These are phyloP conservation scores for Ridgeia piscesae DNA, from an alignment of 1,140 invertebrate genomes.

Conservation along the genomic window DNA sequence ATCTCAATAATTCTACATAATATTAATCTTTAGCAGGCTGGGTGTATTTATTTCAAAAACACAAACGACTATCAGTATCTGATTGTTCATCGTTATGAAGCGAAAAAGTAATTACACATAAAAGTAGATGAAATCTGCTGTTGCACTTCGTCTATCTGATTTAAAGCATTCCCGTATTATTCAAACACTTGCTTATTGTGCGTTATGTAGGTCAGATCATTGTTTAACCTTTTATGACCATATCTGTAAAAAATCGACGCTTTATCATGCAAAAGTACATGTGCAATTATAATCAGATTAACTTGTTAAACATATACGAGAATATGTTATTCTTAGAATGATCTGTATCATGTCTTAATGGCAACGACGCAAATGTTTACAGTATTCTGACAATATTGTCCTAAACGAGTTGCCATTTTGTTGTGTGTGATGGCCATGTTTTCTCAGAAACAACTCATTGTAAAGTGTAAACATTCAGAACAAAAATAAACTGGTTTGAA, in stretches of 20 bases:
- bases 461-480: background rate
- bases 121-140: background rate
- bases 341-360: background rate
- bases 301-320: background rate
- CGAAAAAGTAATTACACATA: slow-evolving; percentile 2
- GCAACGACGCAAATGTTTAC: background rate
- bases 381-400: background rate
- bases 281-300: background rate
- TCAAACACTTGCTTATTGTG: background rate
- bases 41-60: background rate
- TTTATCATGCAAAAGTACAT: background rate
- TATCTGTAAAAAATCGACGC: background rate
- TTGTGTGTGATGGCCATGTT: background rate
- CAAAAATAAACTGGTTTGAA: background rate
- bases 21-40: background rate
- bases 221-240: background rate
- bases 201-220: background rate
- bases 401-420: background rate
- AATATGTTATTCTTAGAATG: background rate
- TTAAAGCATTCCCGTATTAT: background rate
- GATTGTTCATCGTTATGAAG: background rate
- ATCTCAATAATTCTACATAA: background rate
- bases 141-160: background rate
- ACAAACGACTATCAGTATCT: background rate
- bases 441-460: background rate